phyloP scores from a whole-genome alignment of 2,113 vertebrate species.

The Ophthalmolycus amberensis region DNA sequence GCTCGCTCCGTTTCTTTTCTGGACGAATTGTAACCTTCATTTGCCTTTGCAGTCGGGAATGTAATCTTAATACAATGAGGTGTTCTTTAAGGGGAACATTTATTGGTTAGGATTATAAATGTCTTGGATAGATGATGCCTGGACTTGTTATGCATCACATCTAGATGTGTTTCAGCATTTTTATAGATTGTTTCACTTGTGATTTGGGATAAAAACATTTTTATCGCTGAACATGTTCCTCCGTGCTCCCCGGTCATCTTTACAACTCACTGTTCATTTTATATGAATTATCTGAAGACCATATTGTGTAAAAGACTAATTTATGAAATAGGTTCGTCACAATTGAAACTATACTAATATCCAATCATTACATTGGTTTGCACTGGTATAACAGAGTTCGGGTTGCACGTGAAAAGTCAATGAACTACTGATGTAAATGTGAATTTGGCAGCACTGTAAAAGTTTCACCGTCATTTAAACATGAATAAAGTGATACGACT shows the following conservation, averaged over 20 bases:
- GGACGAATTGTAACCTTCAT: constrained; percentile 14
- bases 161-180: neutral
- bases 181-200: neutral
- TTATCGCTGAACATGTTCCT: neutral
- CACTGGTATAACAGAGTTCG: constrained; percentile 20
- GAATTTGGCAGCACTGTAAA: constrained; percentile 28
- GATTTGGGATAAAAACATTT: neutral
- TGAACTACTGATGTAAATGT: constrained; percentile 54
- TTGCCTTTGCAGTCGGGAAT: constrained; percentile 51
- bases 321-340: neutral
- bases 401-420: neutral
- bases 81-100: neutral
- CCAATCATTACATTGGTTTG: neutral
- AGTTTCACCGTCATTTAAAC: neutral
- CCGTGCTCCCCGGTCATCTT: neutral
- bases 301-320: neutral
- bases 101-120: neutral
- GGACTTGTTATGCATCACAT: constrained; percentile 11
- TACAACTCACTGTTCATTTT: constrained; percentile 16
- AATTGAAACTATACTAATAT: constrained; percentile 1
- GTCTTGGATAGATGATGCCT: neutral
- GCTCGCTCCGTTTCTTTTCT: neutral
- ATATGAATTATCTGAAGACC: neutral
- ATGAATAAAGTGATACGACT: constrained; percentile 22
- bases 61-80: constrained; percentile 25